A percentile compares a stretch with the other conserved stretches of the same genome.
Evolutionary conservation across 2,888 invertebrate genomes (phyloP).

Genomic region (Orthosia gracilis): DNA sequence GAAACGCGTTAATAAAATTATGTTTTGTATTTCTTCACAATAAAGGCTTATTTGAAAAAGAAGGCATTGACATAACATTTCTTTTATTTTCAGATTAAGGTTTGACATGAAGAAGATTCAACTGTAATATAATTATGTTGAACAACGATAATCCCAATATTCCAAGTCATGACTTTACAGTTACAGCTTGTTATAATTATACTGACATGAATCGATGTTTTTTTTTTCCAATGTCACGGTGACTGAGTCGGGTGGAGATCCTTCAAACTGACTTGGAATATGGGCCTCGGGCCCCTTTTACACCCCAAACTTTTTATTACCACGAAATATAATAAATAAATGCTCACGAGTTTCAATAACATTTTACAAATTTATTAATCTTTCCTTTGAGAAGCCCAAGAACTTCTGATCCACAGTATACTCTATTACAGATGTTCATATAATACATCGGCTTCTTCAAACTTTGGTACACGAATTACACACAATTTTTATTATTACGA

Average conservation of each 20-base stretch:
- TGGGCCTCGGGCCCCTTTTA: not conserved
- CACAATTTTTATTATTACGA: not conserved
- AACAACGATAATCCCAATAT: too few relatives aligned
- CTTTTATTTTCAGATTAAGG: not conserved
- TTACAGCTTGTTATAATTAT: too few relatives aligned
- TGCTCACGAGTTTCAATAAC: conserved; percentile 1
- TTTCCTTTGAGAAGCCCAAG: not conserved
- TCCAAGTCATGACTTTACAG: too few relatives aligned
- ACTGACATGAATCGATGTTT: too few relatives aligned
- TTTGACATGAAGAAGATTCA: not conserved
- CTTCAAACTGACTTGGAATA: too few relatives aligned
- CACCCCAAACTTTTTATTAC: not conserved
- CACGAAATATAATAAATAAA: not conserved
- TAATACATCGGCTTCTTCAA: not conserved
- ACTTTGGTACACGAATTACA: not conserved
- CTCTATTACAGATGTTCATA: conserved; percentile 13
- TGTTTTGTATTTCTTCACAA: not conserved
- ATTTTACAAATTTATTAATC: not conserved
- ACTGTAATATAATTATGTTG: not conserved
- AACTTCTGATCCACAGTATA: not conserved
- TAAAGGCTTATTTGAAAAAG: not conserved
- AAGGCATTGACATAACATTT: not conserved
- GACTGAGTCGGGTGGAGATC: too few relatives aligned
- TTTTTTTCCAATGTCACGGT: too few relatives aligned
- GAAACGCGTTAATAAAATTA: too few relatives aligned